Evolutionary conservation across 2,888 invertebrate genomes (phyloP).

Genomic region (Nematopogon swammerdamellus): DNA sequence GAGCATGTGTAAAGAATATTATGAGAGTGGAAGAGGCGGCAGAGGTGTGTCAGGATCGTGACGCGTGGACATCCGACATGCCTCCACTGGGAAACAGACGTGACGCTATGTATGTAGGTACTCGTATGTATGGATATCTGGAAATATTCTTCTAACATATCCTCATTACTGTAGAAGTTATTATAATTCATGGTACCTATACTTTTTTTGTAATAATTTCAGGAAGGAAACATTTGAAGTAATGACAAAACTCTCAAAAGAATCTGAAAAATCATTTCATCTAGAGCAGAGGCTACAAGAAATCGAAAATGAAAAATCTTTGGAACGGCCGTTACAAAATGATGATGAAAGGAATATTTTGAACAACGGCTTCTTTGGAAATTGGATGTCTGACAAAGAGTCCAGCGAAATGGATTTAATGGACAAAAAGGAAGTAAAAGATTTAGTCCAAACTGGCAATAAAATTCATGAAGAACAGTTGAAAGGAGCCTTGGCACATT

Average conservation of each 20-base stretch:
- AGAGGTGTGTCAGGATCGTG: too few species aligned
- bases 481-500: conserved; percentile 33
- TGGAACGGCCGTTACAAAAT: conserved; percentile 2
- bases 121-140: too few species aligned
- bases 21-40: too few species aligned
- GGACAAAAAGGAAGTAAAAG: conserved; percentile 24
- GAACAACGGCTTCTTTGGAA: conserved; percentile 25
- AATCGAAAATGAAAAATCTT: conserved; percentile 18
- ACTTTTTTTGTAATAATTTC: not conserved
- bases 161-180: too few species aligned
- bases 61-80: too few species aligned
- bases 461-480: conserved; percentile 28
- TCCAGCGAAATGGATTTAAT: conserved; percentile 22
- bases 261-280: conserved; percentile 30
- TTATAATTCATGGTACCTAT: too few species aligned
- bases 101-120: too few species aligned
- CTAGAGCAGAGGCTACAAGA: conserved; percentile 31
- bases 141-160: too few species aligned
- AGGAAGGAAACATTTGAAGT: conserved; percentile 44
- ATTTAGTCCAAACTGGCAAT: conserved; percentile 21
- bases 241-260: conserved; percentile 31
- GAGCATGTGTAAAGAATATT: too few species aligned
- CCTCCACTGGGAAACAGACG: too few species aligned
- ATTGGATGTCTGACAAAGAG: conserved; percentile 31
- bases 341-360: conserved; percentile 12